Evolutionary conservation across 2,113 vertebrate genomes (phyloP), one percentile per base, ranked within the genome.

Genomic region (Apaloderma vittatum): DNA sequence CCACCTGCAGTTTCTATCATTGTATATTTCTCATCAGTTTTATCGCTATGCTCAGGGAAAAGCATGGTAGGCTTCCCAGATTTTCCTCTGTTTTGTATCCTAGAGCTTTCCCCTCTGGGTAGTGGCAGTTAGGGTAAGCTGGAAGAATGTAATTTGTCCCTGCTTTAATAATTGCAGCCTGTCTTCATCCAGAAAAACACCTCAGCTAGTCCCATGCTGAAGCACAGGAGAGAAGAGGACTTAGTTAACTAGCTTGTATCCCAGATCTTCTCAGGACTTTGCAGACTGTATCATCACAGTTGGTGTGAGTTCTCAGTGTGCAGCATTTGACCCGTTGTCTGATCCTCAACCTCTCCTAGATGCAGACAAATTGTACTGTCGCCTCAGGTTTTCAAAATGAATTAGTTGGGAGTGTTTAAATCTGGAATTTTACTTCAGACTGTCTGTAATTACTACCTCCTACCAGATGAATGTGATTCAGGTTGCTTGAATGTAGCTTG

Each of bases 361-460:
- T 61, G 52, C 40, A 84, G 90, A 81, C 76, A 84, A 46, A 27
- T 77, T 91, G 23, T 32, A 89, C 74, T 85, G 46, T 91, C 89
- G 57, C 83, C 57, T 67, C 68, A 71, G 86, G 52, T 94, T 92
- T 97, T 96, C 74, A 72, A 88, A 94, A 30, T 46, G 2, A 82
- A 87, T 88, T 86, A 3, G 48, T 71, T 37, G 63, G 13, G 40
- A 89, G 49, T 58, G 66, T 87, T 89, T 92, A 87, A 79, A 93
- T 81, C 58, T 79, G 73, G 46, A 22, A 7, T 71, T 91, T 95
- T 91, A 82, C 46, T 93, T 94, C 70, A 94, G 46, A 68, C 34
- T 86, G 43, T 37, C 67, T 65, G 48, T 85, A 94, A 85, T 94
- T 94, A 85, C 79, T 94, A 37, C 76, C 58, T 85, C 66, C 80